Percentiles rank a stretch among this genome's conserved stretches.
Conservation (phyloP, 2,888 invertebrate species). For the Drosophila algonquin region DNA sequence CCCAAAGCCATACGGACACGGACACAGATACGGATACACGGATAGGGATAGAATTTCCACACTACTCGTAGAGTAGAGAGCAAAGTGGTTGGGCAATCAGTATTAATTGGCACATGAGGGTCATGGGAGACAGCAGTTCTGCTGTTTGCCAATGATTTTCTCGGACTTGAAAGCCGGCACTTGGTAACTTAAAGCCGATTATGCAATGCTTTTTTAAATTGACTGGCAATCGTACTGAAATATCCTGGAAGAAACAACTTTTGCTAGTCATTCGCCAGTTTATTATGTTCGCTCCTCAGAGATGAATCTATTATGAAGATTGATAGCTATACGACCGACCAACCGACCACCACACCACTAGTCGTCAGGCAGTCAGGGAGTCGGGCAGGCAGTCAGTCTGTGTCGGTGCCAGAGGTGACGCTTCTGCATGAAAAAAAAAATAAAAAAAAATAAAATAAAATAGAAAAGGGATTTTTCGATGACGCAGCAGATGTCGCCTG, state of each 20-base stretch:
- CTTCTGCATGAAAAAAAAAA: constrained; percentile 18
- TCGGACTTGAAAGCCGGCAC: not conserved
- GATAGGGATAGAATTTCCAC: constrained; percentile 29
- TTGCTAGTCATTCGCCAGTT: constrained; percentile 19
- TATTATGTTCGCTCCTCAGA: constrained; percentile 17
- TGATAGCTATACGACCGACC: constrained; percentile 51
- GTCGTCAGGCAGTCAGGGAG: constrained; percentile 15
- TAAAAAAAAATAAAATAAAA: constrained; percentile 35
- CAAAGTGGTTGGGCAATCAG: constrained; percentile 50
- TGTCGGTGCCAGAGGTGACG: constrained; percentile 12
- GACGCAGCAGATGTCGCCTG: constrained; percentile 52
- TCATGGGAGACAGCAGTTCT: not conserved
- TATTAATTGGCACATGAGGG: constrained; percentile 53
- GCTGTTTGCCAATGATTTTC: not conserved
- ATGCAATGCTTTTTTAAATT: constrained; percentile 22
- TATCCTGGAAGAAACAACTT: constrained; percentile 6
- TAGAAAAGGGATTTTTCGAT: constrained; percentile 47
- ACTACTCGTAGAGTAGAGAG: constrained; percentile 10
- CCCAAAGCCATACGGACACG: constrained; percentile 7
- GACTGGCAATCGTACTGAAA: constrained; percentile 11
- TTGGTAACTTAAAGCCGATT: not conserved
- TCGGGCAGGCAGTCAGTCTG: constrained; percentile 2
- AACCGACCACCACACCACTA: constrained; percentile 29
- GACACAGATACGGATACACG: constrained; percentile 3
- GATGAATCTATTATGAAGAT: constrained; percentile 61